These are phyloP conservation scores for Gymnocypris eckloni DNA, from an alignment of 2,797 vertebrate species.

Conservation along the genomic window DNA sequence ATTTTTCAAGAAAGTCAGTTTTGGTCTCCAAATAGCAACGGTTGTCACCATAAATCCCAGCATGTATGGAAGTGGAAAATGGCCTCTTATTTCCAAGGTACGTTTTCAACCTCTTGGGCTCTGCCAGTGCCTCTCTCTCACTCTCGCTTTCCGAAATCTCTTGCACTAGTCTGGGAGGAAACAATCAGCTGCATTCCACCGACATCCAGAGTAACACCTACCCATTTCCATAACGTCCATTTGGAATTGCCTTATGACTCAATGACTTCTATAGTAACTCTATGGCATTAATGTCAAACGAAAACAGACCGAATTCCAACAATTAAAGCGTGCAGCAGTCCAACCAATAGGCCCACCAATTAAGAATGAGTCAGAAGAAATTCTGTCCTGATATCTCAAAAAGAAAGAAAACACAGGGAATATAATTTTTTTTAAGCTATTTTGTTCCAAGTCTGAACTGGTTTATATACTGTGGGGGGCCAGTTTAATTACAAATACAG, in stretches of 20 bases:
- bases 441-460: not conserved
- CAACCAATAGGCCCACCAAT: slow-evolving; percentile 15
- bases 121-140: slow-evolving; percentile 37
- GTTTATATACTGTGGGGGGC: slow-evolving; percentile 61
- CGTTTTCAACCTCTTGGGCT: slow-evolving; percentile 58
- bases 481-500: slow-evolving; percentile 9
- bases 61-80: slow-evolving; percentile 73
- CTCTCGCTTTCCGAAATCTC: not conserved
- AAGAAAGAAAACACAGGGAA: slow-evolving; percentile 20
- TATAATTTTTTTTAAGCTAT: not conserved
- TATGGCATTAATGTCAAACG: not conserved
- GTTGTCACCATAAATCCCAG: slow-evolving; percentile 77
- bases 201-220: slow-evolving; percentile 23
- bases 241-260: not conserved
- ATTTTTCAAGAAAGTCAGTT: slow-evolving; percentile 70
- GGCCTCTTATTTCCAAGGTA: slow-evolving; percentile 64
- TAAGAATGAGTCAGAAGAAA: slow-evolving; percentile 20
- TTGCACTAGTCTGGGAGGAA: slow-evolving; percentile 41
- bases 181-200: slow-evolving; percentile 45
- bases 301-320: slow-evolving; percentile 12
- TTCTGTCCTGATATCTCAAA: not conserved
- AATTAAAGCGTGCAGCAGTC: slow-evolving; percentile 22
- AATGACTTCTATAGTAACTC: not conserved
- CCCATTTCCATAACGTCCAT: slow-evolving; percentile 8
- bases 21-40: slow-evolving; percentile 73